phyloP scores from a whole-genome alignment of 2,797 vertebrate genomes.

The Nyctalus aviator region DNA sequence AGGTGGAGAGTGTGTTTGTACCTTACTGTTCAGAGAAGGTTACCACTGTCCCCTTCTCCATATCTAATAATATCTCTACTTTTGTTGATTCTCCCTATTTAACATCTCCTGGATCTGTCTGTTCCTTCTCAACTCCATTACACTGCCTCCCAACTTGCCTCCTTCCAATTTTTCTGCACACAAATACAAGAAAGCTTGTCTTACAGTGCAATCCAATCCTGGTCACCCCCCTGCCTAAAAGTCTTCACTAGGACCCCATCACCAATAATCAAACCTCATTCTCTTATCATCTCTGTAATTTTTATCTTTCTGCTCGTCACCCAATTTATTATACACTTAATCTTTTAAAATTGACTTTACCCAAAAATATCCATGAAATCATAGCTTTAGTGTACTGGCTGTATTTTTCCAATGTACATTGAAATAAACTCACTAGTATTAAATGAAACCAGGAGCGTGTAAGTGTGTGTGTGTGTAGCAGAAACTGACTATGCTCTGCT shows the following conservation, averaged over 20 bases:
- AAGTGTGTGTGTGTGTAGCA: not conserved
- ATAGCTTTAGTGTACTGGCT: not conserved
- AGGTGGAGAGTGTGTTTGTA: not conserved
- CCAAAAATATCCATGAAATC: not conserved
- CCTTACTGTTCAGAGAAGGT: not conserved
- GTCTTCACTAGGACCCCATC: not conserved
- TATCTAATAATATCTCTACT: not conserved
- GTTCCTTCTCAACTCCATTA: not conserved
- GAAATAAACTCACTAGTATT: not conserved
- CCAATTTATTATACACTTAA: not conserved
- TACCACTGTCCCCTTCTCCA: no score
- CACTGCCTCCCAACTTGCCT: not conserved
- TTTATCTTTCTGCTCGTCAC: not conserved
- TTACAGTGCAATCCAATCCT: not conserved
- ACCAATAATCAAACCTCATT: not conserved
- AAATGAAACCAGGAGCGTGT: not conserved
- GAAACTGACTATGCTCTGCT: not conserved
- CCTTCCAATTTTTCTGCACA: not conserved
- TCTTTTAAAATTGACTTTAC: not conserved
- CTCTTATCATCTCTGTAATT: not conserved
- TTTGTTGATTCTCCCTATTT: not conserved
- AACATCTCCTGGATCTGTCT: not conserved
- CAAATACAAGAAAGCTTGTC: not conserved
- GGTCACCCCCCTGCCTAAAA: not conserved
- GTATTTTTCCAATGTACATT: not conserved